A percentile compares a stretch with the other conserved stretches of the same genome.
Evolutionary conservation across 1,140 invertebrate species (phyloP).

Genomic region (Sycophila sp.): DNA sequence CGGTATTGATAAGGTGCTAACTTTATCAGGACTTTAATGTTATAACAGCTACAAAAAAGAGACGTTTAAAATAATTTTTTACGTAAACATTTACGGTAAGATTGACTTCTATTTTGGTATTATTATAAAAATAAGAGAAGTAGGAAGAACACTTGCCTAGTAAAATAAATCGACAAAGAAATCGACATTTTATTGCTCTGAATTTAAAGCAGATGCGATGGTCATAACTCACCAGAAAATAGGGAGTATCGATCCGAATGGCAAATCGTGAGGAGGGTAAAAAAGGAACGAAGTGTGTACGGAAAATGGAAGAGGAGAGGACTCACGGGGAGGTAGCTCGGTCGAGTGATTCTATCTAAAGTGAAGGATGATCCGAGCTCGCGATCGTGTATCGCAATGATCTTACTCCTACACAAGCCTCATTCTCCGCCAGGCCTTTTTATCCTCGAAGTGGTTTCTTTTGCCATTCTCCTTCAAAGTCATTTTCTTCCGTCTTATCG

Average conservation of each 20-base stretch:
- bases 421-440: slow-evolving; percentile 29
- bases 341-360: slow-evolving; percentile 55
- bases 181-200: too few species aligned
- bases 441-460: not conserved
- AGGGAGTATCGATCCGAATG: not conserved
- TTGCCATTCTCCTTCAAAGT: not conserved
- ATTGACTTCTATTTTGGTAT: too few species aligned
- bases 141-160: too few species aligned
- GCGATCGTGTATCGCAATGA: slow-evolving; percentile 60
- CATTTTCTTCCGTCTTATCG: not conserved
- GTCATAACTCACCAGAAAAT: too few species aligned
- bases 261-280: not conserved
- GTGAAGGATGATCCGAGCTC: slow-evolving; percentile 59
- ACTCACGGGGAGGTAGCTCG: not conserved
- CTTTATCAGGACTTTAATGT: too few species aligned
- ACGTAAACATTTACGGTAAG: too few species aligned
- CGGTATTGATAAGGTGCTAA: too few species aligned
- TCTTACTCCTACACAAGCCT: slow-evolving; percentile 55
- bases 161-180: too few species aligned
- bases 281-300: not conserved
- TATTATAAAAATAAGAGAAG: too few species aligned
- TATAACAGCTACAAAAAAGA: too few species aligned
- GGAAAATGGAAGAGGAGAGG: not conserved
- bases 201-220: too few species aligned
- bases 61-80: too few species aligned